These are phyloP conservation scores for Phasia obesa DNA, from an alignment of 2,888 invertebrate species.

Conservation along the genomic window DNA sequence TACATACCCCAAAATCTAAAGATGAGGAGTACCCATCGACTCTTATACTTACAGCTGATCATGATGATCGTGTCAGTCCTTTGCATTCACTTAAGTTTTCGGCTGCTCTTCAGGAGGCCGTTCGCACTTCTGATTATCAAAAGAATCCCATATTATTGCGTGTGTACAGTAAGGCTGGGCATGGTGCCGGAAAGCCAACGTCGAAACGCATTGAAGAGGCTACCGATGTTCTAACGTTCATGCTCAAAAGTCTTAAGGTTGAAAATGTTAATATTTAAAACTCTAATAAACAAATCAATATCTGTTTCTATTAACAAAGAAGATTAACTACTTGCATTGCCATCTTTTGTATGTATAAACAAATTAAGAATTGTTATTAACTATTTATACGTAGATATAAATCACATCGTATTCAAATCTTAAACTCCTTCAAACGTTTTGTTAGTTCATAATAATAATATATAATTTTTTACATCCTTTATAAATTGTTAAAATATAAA, in stretches of 20 bases:
- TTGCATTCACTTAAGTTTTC: constrained; percentile 97
- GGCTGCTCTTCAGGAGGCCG: constrained; percentile 92
- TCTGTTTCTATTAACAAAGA: constrained; percentile 40
- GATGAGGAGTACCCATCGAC: constrained; percentile 93
- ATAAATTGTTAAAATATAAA: constrained; percentile 52
- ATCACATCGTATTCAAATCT: constrained; percentile 43
- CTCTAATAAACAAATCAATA: neutral
- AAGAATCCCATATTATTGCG: constrained; percentile 93
- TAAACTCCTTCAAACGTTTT: constrained; percentile 20
- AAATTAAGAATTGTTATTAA: constrained; percentile 40
- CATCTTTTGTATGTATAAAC: constrained; percentile 34
- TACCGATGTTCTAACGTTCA: constrained; percentile 89
- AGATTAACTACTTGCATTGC: constrained; percentile 12
- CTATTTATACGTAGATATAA: constrained; percentile 33
- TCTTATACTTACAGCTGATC: constrained; percentile 97
- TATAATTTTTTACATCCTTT: constrained; percentile 35
- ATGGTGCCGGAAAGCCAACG: constrained; percentile 98
- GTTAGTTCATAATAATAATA: constrained; percentile 30
- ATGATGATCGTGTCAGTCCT: constrained; percentile 99
- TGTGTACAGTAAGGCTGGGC: constrained; percentile 97
- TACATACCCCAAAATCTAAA: constrained; percentile 85
- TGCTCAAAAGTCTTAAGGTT: constrained; percentile 80
- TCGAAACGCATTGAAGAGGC: constrained; percentile 97
- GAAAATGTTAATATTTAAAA: constrained; percentile 78
- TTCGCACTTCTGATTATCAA: constrained; percentile 86